phyloP scores from a whole-genome alignment of 2,797 vertebrate genomes.

The Pipistrellus pygmaeus region DNA sequence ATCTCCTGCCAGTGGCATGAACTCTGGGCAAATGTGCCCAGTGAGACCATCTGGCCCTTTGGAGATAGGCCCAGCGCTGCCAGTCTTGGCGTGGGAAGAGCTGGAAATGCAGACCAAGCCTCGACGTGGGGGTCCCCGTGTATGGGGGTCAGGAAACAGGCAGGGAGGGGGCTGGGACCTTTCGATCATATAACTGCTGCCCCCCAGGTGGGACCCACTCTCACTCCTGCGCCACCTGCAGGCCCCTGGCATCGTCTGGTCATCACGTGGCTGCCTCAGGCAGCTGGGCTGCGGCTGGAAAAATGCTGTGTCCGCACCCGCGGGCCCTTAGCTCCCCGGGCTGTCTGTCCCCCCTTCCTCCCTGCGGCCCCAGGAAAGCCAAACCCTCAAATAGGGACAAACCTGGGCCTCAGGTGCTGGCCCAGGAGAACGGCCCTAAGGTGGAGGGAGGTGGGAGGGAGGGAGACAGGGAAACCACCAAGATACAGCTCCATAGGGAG shows the following conservation, averaged over 20 bases:
- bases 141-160: background rate
- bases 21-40: conserved; percentile 11
- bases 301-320: fast-evolving
- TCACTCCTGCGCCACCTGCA: background rate
- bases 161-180: background rate
- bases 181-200: background rate
- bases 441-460: background rate
- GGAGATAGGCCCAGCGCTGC: conserved; percentile 47
- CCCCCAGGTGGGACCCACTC: background rate
- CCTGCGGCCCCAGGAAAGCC: background rate
- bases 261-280: background rate
- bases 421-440: background rate
- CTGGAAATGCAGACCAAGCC: background rate
- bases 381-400: background rate
- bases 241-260: background rate
- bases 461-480: background rate
- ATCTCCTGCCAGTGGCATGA: conserved; percentile 38
- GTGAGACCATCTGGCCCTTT: conserved; percentile 69
- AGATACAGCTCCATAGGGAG: background rate
- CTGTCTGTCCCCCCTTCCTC: background rate
- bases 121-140: background rate
- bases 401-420: background rate
- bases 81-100: background rate
- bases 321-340: background rate
- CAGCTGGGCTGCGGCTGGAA: background rate